Evolutionary conservation across 2,113 vertebrate genomes (phyloP).

Genomic region (Neotragus pygmaeus): DNA sequence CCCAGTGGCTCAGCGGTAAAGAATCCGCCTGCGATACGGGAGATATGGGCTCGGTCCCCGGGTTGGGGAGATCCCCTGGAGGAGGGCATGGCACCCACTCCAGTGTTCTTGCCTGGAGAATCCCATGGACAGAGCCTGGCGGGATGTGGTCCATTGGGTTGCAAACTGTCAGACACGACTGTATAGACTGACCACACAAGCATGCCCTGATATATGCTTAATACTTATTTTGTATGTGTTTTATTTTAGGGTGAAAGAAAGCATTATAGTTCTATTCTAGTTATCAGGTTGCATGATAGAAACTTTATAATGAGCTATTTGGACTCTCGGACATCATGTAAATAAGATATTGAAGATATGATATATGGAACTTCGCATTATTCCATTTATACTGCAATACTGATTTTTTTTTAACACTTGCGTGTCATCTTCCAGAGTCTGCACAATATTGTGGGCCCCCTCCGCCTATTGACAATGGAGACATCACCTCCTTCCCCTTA

Average conservation of each 20-base stretch:
- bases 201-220: not conserved
- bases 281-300: not conserved
- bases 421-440: not conserved
- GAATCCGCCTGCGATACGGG: rapidly evolving
- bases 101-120: not conserved
- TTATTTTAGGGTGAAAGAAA: not conserved
- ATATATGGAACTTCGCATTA: not conserved
- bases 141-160: not conserved
- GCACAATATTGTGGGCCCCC: not conserved
- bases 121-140: not conserved
- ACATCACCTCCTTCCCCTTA: not conserved
- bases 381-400: not conserved
- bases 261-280: not conserved
- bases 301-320: not conserved
- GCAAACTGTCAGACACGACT: rapidly evolving
- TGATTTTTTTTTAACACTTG: not conserved
- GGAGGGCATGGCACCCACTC: not conserved
- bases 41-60: not conserved
- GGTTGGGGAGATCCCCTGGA: not conserved
- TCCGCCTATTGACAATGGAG: conserved; percentile 6
- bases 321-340: not conserved
- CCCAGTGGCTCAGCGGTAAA: rapidly evolving
- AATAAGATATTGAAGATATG: not conserved
- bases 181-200: not conserved
- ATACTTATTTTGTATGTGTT: not conserved